A percentile compares a stretch with the other conserved stretches of the same genome.
Evolutionary conservation across 2,113 vertebrate genomes (phyloP).

Genomic region (Dicerorhinus sumatrensis): DNA sequence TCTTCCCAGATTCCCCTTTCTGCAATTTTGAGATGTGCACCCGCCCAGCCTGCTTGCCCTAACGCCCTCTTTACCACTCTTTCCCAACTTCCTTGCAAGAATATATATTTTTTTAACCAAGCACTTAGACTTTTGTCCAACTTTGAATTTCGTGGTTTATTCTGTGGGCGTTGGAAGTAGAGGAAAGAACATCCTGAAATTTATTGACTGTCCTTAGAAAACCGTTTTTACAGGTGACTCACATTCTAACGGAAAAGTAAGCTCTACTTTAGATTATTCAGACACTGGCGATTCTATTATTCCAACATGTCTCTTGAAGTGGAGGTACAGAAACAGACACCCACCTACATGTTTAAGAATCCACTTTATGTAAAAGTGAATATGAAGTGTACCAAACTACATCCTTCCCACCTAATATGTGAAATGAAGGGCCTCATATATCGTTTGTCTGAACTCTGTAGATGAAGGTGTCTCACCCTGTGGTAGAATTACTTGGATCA

Average conservation of each 20-base stretch:
- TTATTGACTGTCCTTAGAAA: slow-evolving; percentile 8
- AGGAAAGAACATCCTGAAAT: slow-evolving; percentile 26
- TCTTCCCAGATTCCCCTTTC: neutral
- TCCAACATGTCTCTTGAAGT: neutral
- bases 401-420: neutral
- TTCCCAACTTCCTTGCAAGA: slow-evolving; percentile 21
- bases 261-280: neutral
- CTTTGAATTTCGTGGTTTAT: slow-evolving; percentile 36
- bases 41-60: neutral
- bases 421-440: neutral
- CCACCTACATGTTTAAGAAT: neutral
- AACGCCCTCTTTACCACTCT: neutral
- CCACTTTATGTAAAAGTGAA: neutral
- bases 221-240: slow-evolving; percentile 43
- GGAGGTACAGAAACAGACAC: neutral
- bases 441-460: neutral
- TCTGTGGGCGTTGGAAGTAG: neutral
- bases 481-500: slow-evolving; percentile 5
- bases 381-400: neutral
- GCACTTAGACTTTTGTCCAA: slow-evolving; percentile 13
- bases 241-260: neutral
- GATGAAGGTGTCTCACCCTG: neutral
- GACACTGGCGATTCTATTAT: neutral
- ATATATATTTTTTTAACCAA: neutral
- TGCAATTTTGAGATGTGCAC: neutral